phyloP scores from a whole-genome alignment of 2,888 invertebrate species.

The Phrixothrix hirtus region DNA sequence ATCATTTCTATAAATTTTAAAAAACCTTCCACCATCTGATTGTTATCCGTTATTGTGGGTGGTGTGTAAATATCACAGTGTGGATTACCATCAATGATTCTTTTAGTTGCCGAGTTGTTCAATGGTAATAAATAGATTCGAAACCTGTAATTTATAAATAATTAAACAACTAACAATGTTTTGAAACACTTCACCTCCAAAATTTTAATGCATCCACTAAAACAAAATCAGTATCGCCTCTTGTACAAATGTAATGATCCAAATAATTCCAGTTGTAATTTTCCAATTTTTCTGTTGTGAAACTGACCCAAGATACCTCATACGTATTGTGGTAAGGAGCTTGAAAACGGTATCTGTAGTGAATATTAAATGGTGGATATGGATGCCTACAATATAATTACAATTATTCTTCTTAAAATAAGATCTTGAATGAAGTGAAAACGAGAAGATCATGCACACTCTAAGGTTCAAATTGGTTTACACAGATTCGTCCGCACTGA shows the following conservation, averaged over 20 bases:
- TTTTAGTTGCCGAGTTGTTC: conserved; percentile 76
- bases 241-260: conserved; percentile 94
- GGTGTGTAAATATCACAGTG: conserved; percentile 86
- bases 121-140: conserved; percentile 86
- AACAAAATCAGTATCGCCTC: conserved; percentile 90
- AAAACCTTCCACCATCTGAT: conserved; percentile 73
- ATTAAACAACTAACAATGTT: no score
- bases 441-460: no score
- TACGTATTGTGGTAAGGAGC: conserved; percentile 91
- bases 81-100: conserved; percentile 73
- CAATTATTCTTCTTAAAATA: background rate
- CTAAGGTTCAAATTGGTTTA: no score
- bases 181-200: conserved; percentile 48
- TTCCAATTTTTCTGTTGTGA: conserved; percentile 92
- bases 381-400: conserved; percentile 71
- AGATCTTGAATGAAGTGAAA: no score
- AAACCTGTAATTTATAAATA: conserved; percentile 75
- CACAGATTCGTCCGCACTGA: no score
- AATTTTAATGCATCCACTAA: conserved; percentile 75
- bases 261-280: conserved; percentile 98
- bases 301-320: conserved; percentile 92
- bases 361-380: conserved; percentile 89
- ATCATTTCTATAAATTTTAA: conserved; percentile 82
- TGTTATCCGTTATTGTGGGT: conserved; percentile 62
- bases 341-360: conserved; percentile 89